These are phyloP conservation scores for Ancistrus triradiatus DNA, from an alignment of 2,113 vertebrate genomes.

Conservation along the genomic window DNA sequence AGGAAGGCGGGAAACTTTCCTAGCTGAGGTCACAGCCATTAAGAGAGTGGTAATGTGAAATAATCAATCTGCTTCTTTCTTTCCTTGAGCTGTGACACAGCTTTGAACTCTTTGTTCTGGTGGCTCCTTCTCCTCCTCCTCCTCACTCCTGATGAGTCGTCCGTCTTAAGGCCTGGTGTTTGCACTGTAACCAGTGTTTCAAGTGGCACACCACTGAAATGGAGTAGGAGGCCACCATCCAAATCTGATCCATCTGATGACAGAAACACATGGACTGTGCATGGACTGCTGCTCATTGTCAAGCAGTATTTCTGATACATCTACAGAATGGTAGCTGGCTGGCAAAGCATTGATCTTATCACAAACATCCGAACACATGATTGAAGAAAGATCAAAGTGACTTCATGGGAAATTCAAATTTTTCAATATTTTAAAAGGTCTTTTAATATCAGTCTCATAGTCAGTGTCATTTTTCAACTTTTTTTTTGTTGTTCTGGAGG, in stretches of 20 bases:
- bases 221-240: neutral
- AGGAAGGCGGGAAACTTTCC: constrained; percentile 2
- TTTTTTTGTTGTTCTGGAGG: no score
- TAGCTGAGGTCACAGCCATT: neutral
- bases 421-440: no score
- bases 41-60: neutral
- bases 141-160: neutral
- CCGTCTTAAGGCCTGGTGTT: constrained; percentile 15
- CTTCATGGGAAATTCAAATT: no score
- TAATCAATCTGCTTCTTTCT: constrained; percentile 11
- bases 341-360: no score
- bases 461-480: no score
- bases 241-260: constrained; percentile 58
- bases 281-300: constrained; percentile 24
- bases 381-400: no score
- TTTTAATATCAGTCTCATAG: no score
- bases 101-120: constrained; percentile 22
- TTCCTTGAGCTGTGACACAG: neutral
- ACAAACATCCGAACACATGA: no score
- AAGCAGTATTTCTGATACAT: no score
- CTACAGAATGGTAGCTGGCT: no score
- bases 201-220: constrained; percentile 19
- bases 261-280: constrained; percentile 62
- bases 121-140: neutral
- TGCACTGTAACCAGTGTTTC: constrained; percentile 14